A percentile compares a stretch with the other conserved stretches of the same genome.
phyloP scores from a whole-genome alignment of 1,140 invertebrate genomes.

The Scylla paramamosain region DNA sequence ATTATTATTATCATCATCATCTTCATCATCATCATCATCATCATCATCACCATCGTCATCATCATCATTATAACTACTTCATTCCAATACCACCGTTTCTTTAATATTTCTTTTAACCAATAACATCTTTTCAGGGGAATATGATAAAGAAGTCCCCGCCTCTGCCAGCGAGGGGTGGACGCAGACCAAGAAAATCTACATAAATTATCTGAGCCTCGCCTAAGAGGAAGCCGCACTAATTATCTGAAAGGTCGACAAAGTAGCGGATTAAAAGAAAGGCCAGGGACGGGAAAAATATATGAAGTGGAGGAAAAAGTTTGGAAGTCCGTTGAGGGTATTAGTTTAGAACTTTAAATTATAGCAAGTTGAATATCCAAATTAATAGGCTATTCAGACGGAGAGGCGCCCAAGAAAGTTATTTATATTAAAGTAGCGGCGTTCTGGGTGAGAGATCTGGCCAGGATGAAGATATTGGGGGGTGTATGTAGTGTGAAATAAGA shows the following conservation, averaged over 20 bases:
- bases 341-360: neutral
- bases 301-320: neutral
- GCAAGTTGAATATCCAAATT: neutral
- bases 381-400: neutral
- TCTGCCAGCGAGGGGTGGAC: neutral
- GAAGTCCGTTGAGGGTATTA: neutral
- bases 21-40: too few relatives aligned
- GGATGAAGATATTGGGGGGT: too few relatives aligned
- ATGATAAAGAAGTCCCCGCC: neutral
- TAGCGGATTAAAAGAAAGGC: neutral
- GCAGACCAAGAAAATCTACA: neutral
- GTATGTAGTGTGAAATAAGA: too few relatives aligned
- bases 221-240: neutral
- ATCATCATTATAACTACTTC: constrained; percentile 13
- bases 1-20: too few relatives aligned
- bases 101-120: too few relatives aligned
- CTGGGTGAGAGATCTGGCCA: neutral
- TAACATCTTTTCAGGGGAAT: too few relatives aligned
- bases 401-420: neutral
- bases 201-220: neutral
- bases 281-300: neutral
- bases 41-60: neutral
- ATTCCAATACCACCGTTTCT: neutral
- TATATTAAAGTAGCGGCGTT: neutral
- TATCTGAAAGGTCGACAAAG: constrained; percentile 8